A percentile compares a stretch with the other conserved stretches of the same genome.
These are phyloP conservation scores for Caiman crocodilus DNA, from an alignment of 2,797 vertebrate species.

Conservation along the genomic window DNA sequence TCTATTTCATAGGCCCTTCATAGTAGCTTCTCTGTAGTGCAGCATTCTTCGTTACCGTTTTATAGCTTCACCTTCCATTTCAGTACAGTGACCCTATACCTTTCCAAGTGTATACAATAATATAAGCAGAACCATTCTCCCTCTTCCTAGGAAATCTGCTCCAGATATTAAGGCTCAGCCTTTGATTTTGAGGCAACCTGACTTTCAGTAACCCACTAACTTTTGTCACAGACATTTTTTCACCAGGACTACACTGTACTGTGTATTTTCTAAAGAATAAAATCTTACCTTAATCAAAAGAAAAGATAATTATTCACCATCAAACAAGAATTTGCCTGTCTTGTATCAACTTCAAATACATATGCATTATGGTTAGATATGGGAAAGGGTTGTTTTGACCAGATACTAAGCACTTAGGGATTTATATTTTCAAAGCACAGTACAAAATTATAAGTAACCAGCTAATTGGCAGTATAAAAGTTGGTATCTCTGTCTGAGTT, in stretches of 20 bases:
- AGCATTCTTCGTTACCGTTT: not conserved
- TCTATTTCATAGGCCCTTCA: not conserved
- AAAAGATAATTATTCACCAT: not conserved
- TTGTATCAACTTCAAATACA: not conserved
- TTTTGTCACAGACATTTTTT: not conserved
- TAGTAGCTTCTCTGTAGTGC: not conserved
- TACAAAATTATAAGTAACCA: not conserved
- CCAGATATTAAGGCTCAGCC: not conserved
- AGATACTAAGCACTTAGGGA: not conserved
- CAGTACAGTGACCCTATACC: not conserved
- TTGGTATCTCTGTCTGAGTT: not conserved
- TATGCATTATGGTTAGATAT: not conserved
- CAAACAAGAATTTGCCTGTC: not conserved
- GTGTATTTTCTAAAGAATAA: not conserved
- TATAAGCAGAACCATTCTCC: not conserved
- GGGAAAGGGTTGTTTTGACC: not conserved
- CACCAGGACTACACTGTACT: not conserved
- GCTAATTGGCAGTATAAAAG: too few relatives aligned
- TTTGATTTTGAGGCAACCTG: not conserved
- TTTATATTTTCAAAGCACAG: not conserved
- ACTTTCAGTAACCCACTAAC: not conserved
- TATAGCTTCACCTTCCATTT: not conserved
- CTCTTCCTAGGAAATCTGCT: not conserved
- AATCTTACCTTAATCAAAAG: not conserved
- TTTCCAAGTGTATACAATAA: not conserved